Evolutionary conservation across 2,797 vertebrate genomes (phyloP), one percentile per base, ranked within the genome.

Genomic region (Oreonectes daqikongensis): DNA sequence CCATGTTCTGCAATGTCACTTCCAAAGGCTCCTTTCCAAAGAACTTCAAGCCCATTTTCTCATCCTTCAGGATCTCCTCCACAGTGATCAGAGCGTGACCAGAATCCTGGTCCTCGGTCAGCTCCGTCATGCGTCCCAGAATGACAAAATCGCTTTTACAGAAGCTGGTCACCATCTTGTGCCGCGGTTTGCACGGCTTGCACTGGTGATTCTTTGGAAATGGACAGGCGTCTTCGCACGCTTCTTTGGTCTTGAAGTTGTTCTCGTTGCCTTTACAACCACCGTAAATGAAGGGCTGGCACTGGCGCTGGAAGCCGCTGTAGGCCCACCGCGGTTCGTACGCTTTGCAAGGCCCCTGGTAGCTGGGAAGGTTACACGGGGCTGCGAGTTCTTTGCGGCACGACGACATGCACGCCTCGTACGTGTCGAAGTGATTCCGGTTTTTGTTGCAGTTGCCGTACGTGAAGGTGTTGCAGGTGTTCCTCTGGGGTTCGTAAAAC

Each of bases 1-100:
- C 96, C 91, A 98, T 94, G 72, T 96, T 95, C 32, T 96, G 88
- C 83, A 99, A 92, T 0, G 96, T 98, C 83, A 99, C 94, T 87
- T 99, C 96, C 11, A 99, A 90, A 0, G 96, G 96, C 81, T 99
- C 95, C 80, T 88, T 94, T 61, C 96, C 96, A 59, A 99, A 91
- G 89, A 98, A 99, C 81, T 92, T 94, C 68, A 99, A 94, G 59
- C 97, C 98, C 97, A 99, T 98, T 90, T 98, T 96, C 81, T 99
- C 97, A 0, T 99, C 98, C 81, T 98, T 99, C 9, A 99, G 91
- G 67, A 99, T 96, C 89, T 99, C 96, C 5, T 98, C 96, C 83
- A 99, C 94, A 0, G 88, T 95, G 81, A 99, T 93, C 3, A 98
- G 92, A 14, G 96, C 97, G 0, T 94, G 96, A 11, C 96, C 96